phyloP scores from a whole-genome alignment of 2,888 invertebrate genomes.

The Mallateleia sp. region DNA sequence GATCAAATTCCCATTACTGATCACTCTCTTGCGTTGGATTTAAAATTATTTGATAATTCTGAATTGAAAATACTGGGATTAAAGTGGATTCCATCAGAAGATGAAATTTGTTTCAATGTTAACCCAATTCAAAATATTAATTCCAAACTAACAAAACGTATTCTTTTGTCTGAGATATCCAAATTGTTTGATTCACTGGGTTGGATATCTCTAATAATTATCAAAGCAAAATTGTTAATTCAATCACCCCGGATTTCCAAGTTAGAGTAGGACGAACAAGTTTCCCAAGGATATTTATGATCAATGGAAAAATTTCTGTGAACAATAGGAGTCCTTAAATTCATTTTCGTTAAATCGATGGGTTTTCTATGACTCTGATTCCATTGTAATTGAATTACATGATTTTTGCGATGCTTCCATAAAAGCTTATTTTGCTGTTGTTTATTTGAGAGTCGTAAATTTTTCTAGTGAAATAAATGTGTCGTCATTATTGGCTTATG shows the following conservation, averaged over 20 bases:
- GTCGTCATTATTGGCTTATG: constrained; percentile 32
- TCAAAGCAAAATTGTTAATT: not conserved
- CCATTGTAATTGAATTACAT: not conserved
- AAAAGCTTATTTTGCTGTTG: not conserved
- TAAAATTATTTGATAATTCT: not conserved
- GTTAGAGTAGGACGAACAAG: constrained; percentile 1
- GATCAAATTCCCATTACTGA: not conserved
- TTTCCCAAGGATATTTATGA: not conserved
- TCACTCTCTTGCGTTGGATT: not conserved
- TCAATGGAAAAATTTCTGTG: too few species aligned
- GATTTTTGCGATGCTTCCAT: not conserved
- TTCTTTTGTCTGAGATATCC: not conserved
- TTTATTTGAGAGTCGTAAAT: not conserved
- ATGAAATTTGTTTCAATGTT: not conserved
- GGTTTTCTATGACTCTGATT: not conserved
- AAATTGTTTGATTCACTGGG: constrained; percentile 5
- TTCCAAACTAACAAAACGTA: not conserved
- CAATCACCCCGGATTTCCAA: not conserved
- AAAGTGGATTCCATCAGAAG: not conserved
- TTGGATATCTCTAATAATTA: not conserved
- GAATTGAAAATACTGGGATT: not conserved
- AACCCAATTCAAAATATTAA: not conserved
- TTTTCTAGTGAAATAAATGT: not conserved
- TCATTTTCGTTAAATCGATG: not conserved
- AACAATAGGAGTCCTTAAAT: not conserved